Base-by-base conservation (phyloP, 2,888 invertebrate species). In the Camponotus fellah region DNA sequence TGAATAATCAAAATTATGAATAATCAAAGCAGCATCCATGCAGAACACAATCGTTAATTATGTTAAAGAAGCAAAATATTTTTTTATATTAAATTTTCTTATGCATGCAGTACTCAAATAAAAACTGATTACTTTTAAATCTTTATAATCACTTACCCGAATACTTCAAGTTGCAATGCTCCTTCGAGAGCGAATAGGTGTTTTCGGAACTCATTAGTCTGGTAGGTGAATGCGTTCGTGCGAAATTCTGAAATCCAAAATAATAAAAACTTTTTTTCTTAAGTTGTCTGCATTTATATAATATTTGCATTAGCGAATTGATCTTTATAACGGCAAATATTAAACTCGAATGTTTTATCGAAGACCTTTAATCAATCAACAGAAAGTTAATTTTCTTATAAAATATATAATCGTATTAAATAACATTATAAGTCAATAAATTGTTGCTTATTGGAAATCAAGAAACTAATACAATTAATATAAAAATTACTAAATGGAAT, bases 141-240 rank as follows among this genome's bases (percentile, higher is more conserved):
- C 40, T 5, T 34, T 12, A 37, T n/a, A 79, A 79, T 49, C 17
- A 91, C 94, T 94, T 86, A 95, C 95, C 95, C 77, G 94, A 89
- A 83, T 95, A 95, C 87, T 94, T 95, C 85, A 95, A 92, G 85
- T 94, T 94, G 92, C 94, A 92, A 88, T 94, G 92, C 93, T 95
- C 95, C 92, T 89, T 94, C 89, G 94, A 94, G 89, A 95, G 94
- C 90, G 95, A 89, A 91, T 95, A 95, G 58, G 93, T 94, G 68
- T 95, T 95, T 92, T 95, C 95, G 92, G 94, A 93, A 91, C 94
- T 93, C 95, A 95, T 95, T 89, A 95, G 94, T 93, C 95, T 94
- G 83, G 94, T 94, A 8, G 95, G 95, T 49, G 95, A 95, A 87
- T 95, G 95, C 87, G 94, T 94, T 87, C 95, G 91, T 82, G 95